phyloP scores from a whole-genome alignment of 2,888 invertebrate genomes.

The Carterocephalus palaemon region DNA sequence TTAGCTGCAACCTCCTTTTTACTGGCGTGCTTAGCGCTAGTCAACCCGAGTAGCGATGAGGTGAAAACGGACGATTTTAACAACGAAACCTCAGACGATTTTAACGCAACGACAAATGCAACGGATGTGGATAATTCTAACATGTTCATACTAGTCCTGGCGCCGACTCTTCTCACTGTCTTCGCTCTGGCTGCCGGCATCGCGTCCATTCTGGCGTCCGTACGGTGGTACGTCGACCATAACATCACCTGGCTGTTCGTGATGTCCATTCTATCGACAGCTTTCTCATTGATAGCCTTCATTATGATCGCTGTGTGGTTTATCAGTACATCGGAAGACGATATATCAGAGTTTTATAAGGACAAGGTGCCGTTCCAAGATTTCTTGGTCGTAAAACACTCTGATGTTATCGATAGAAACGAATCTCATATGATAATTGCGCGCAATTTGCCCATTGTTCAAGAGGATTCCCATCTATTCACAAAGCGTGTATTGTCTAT shows the following conservation, averaged over 20 bases:
- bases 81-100: conserved; percentile 4
- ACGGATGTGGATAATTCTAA: conserved; percentile 26
- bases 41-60: conserved; percentile 47
- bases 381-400: conserved; percentile 56
- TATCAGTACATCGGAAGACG: conserved; percentile 55
- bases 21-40: conserved; percentile 75
- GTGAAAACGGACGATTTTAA: conserved; percentile 19
- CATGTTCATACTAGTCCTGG: conserved; percentile 61
- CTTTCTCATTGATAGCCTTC: conserved; percentile 67
- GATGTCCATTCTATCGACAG: conserved; percentile 73
- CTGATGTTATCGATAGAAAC: conserved; percentile 55
- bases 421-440: conserved; percentile 63
- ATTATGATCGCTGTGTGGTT: conserved; percentile 66
- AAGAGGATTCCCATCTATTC: conserved; percentile 49
- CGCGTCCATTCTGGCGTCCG: conserved; percentile 80
- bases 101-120: conserved; percentile 31
- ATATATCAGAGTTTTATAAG: conserved; percentile 62
- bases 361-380: conserved; percentile 64
- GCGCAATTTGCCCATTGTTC: conserved; percentile 41
- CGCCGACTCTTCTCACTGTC: conserved; percentile 71
- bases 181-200: conserved; percentile 74
- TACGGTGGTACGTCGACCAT: conserved; percentile 82
- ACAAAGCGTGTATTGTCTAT: conserved; percentile 74
- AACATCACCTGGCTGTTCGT: conserved; percentile 82
- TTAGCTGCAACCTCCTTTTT: conserved; percentile 79